These are phyloP conservation scores for Aphidius colemani DNA, from an alignment of 2,888 invertebrate species.

Conservation along the genomic window DNA sequence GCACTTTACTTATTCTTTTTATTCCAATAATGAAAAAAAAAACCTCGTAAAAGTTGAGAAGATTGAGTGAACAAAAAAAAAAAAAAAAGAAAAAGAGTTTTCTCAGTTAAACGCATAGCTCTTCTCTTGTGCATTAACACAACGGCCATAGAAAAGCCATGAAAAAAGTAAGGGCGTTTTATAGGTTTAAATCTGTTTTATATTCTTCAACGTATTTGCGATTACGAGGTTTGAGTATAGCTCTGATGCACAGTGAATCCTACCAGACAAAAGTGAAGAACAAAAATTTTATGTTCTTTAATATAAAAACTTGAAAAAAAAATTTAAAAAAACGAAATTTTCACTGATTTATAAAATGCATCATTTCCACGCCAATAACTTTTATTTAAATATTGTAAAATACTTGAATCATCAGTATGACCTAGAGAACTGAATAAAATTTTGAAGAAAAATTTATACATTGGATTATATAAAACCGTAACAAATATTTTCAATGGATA, in stretches of 20 bases:
- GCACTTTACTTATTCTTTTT: neutral
- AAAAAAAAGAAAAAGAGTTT: neutral
- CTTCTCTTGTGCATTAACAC: neutral
- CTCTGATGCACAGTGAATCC: slow-evolving; percentile 9
- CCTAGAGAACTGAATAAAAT: too few species aligned
- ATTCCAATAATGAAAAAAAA: neutral
- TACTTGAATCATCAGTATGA: too few species aligned
- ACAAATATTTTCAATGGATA: too few species aligned
- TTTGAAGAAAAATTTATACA: too few species aligned
- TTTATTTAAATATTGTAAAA: too few species aligned
- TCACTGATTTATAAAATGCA: too few species aligned
- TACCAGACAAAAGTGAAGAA: slow-evolving; percentile 37
- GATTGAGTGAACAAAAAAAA: neutral
- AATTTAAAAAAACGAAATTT: too few species aligned
- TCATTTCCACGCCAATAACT: too few species aligned
- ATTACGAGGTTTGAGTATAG: slow-evolving; percentile 39
- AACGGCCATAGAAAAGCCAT: slow-evolving; percentile 15
- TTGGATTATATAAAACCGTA: too few species aligned
- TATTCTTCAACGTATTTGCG: slow-evolving; percentile 43
- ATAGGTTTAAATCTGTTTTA: slow-evolving; percentile 53
- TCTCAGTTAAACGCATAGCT: neutral
- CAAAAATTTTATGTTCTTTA: slow-evolving; percentile 33
- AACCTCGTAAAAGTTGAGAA: neutral
- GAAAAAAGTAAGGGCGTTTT: slow-evolving; percentile 43
- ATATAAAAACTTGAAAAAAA: too few species aligned